Percentiles rank a stretch among this genome's conserved stretches.
These are phyloP conservation scores for Galendromus occidentalis DNA, from an alignment of 1,140 invertebrate genomes.

Conservation along the genomic window DNA sequence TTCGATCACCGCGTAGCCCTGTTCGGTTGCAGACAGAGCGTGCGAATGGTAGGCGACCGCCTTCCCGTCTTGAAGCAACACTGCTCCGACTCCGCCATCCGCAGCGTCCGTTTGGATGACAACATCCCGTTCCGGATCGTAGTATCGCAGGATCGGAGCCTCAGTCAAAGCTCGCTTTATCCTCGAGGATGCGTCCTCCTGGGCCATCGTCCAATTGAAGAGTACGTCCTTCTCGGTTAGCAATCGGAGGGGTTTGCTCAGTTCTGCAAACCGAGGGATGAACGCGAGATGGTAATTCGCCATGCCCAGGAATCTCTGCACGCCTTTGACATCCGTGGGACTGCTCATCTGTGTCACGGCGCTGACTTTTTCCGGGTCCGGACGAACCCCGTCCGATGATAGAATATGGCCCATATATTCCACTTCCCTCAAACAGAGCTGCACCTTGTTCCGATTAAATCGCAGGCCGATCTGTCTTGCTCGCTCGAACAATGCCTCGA, in stretches of 20 bases:
- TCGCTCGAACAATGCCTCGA: no score
- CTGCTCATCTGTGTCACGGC: constrained; percentile 23
- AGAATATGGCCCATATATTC: neutral
- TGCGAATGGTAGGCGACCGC: neutral
- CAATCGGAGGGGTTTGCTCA: constrained; percentile 11
- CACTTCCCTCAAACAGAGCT: neutral
- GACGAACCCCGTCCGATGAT: no score
- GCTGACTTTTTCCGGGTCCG: constrained; percentile 22
- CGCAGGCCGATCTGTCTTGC: neutral
- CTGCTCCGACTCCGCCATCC: constrained; percentile 21
- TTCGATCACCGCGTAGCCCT: no score
- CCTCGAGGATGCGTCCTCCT: constrained; percentile 15
- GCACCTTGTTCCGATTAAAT: constrained; percentile 5
- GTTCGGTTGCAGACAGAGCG: no score
- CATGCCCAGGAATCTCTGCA: constrained; percentile 30
- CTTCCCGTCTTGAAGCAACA: constrained; percentile 14
- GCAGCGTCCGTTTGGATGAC: constrained; percentile 23
- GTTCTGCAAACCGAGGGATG: no score
- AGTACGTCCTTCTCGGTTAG: neutral
- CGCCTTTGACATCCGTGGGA: constrained; percentile 25
- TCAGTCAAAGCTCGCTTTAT: constrained; percentile 19
- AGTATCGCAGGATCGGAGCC: constrained; percentile 15
- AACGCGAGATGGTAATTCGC: constrained; percentile 31
- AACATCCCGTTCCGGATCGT: constrained; percentile 22
- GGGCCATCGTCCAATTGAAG: neutral